A percentile compares a stretch with the other conserved stretches of the same genome.
Conservation (phyloP, 2,888 invertebrate genomes). For the Cetonia aurata region DNA sequence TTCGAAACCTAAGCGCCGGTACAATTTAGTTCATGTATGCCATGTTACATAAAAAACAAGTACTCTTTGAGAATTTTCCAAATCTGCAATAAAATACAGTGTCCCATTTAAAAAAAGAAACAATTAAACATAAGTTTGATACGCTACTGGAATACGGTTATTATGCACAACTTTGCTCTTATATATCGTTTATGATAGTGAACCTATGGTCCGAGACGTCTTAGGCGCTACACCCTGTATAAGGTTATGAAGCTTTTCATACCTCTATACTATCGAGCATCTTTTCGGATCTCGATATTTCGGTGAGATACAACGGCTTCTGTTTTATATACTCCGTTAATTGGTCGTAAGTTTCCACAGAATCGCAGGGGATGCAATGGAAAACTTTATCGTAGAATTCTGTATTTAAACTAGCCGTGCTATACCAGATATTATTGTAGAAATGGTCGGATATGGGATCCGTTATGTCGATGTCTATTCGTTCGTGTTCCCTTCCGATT, state of each 20-base stretch:
- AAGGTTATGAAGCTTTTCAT: slow-evolving; percentile 52
- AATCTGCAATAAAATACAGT: no score
- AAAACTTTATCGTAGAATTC: slow-evolving; percentile 92
- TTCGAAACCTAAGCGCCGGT: no score
- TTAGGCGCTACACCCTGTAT: no score
- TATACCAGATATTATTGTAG: slow-evolving; percentile 87
- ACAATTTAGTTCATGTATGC: no score
- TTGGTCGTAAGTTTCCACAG: slow-evolving; percentile 81
- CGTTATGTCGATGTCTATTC: slow-evolving; percentile 71
- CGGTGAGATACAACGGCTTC: slow-evolving; percentile 77
- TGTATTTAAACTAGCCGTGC: slow-evolving; percentile 85
- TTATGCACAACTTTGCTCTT: no score
- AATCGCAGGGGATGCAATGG: slow-evolving; percentile 89
- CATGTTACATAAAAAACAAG: no score
- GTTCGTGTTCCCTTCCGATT: slow-evolving; percentile 66
- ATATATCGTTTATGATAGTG: no score
- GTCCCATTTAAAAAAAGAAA: no score
- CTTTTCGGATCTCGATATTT: slow-evolving; percentile 79
- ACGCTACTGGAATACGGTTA: no score
- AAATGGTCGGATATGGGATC: slow-evolving; percentile 88
- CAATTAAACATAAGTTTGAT: no score
- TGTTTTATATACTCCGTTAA: slow-evolving; percentile 83
- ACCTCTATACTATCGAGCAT: slow-evolving; percentile 82
- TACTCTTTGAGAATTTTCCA: no score
- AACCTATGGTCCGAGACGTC: no score